Conservation (phyloP, 2,888 invertebrate species). For the Exephanes ischioxanthus region DNA sequence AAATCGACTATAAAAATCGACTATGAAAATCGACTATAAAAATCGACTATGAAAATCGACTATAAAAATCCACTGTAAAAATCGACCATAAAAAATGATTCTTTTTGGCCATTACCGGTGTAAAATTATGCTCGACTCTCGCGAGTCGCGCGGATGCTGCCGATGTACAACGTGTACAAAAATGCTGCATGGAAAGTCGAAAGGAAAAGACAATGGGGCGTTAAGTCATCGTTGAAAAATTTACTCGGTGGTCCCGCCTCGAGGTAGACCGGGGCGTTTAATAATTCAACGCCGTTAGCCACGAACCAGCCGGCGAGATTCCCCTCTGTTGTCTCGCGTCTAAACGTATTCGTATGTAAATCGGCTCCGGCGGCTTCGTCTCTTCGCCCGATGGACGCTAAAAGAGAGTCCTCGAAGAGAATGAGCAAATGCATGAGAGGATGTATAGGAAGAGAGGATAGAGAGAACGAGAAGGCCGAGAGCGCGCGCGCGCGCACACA, state of each 20-base stretch:
- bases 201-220: slow-evolving; percentile 72
- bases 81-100: neutral
- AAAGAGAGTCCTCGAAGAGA: slow-evolving; percentile 46
- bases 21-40: no score
- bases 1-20: no score
- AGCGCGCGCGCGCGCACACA: neutral
- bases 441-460: slow-evolving; percentile 27
- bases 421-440: slow-evolving; percentile 16
- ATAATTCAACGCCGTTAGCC: slow-evolving; percentile 75
- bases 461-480: slow-evolving; percentile 31
- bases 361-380: slow-evolving; percentile 62
- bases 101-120: neutral
- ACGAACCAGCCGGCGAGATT: slow-evolving; percentile 37
- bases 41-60: no score
- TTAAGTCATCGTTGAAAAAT: slow-evolving; percentile 75
- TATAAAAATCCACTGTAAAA: neutral
- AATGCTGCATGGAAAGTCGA: slow-evolving; percentile 45
- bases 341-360: slow-evolving; percentile 77
- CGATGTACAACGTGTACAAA: slow-evolving; percentile 5
- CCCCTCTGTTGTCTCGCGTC: slow-evolving; percentile 2
- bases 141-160: neutral
- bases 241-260: slow-evolving; percentile 68
- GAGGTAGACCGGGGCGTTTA: slow-evolving; percentile 69
- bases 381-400: slow-evolving; percentile 42
- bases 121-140: neutral